Conservation (phyloP, 2,888 invertebrate species). For the Drosophila melanocephala region DNA sequence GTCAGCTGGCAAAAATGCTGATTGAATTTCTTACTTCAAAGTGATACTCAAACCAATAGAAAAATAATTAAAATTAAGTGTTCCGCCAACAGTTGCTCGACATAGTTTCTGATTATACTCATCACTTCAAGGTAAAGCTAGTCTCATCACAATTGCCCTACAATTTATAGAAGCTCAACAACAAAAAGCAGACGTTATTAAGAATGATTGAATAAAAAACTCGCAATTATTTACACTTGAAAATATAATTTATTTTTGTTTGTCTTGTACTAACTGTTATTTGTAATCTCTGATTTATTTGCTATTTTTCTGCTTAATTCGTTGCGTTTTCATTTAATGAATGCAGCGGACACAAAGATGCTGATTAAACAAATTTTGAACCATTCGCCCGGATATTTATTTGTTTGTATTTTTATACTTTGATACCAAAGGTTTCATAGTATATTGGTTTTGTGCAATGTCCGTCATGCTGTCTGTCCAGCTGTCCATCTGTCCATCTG, state of each 20-base stretch:
- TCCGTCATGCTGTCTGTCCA: too few species aligned
- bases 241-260: neutral
- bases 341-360: conserved; percentile 26
- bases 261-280: neutral
- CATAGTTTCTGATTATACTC: neutral
- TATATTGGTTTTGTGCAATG: neutral
- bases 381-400: conserved; percentile 19
- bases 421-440: neutral
- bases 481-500: too few species aligned
- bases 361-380: conserved; percentile 41
- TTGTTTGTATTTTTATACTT: conserved; percentile 6
- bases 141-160: neutral
- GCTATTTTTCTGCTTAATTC: neutral
- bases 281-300: conserved; percentile 5
- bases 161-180: neutral
- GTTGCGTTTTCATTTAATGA: neutral
- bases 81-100: neutral
- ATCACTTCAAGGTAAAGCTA: neutral
- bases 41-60: neutral
- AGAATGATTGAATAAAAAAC: neutral
- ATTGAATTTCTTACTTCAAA: neutral
- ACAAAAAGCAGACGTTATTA: neutral
- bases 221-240: neutral
- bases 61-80: neutral
- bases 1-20: neutral